Evolutionary conservation across 2,888 invertebrate species (phyloP), one percentile per base, ranked within the genome.

Genomic region (Cryptophagus acutangulus): DNA sequence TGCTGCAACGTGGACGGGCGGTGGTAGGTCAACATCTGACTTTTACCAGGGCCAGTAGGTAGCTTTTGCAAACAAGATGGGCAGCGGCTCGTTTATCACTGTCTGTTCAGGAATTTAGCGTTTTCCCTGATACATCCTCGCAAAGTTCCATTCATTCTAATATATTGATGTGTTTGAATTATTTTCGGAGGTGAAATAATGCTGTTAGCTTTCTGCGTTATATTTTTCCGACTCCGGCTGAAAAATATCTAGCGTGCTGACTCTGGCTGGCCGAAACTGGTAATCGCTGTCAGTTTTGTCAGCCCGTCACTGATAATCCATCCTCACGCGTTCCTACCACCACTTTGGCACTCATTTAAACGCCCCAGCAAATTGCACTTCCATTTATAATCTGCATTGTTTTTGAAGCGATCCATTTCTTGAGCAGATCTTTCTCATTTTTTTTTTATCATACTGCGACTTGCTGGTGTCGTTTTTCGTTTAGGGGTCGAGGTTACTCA

Each of bases 311-410:
- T 46, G 50, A 48, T 53, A 56, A 53, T 56, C 51, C 50, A 55
- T 51, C 49, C 48, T 49, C 48, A 51, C 52, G 29, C 41, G 48
- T 45, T 46, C 28, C 36, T 40, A 43, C 36, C 45, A 40, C 24
- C 12, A 20, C 20, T 38, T 41, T 43, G 41, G 44, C 43, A 36
- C 42, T 31, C 36, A 33, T 24, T 41, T 41, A 40, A 48, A 45
- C 36, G 39, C 36, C 41, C 36, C 42, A 35, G 43, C 52, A n/a
- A 52, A 50, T 54, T 49, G 46, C 46, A 41, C 30, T 40, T 44
- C 41, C 46, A 51, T 51, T 53, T 54, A 48, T 53, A 56, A 53
- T 56, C 54, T n/a, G n/a, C n/a, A n/a, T n/a, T n/a, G n/a, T n/a
- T n/a, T n/a, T n/a, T n/a, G n/a, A n/a, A n/a, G n/a, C n/a, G n/a